Conservation (phyloP, 2,797 vertebrate genomes). For the Danio albolineatus region DNA sequence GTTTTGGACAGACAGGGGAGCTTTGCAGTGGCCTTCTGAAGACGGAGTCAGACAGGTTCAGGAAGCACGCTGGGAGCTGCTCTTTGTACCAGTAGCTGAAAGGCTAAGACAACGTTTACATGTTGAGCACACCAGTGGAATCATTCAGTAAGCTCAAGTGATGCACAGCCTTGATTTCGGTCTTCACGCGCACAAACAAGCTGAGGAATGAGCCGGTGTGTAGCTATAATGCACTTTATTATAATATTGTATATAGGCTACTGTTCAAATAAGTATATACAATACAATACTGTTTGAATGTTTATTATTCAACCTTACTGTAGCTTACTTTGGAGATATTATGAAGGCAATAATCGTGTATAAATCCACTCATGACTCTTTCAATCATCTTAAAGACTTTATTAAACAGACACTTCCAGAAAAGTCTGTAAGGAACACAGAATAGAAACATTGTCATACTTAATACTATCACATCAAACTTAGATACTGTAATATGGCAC, state of each 20-base stretch:
- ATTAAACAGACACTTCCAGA: constrained; percentile 56
- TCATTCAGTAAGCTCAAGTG: constrained; percentile 3
- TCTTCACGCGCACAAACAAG: background rate
- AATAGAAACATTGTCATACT: constrained; percentile 47
- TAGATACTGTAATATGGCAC: constrained; percentile 52
- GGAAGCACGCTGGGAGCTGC: constrained; percentile 87
- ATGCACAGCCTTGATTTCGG: background rate
- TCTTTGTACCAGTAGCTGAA: constrained; percentile 90
- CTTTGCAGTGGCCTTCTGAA: constrained; percentile 75
- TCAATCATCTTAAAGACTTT: constrained; percentile 53
- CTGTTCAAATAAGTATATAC: background rate
- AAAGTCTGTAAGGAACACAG: constrained; percentile 47
- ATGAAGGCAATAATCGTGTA: no score
- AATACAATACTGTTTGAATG: background rate
- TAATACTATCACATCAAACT: constrained; percentile 55
- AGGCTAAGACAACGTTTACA: constrained; percentile 82
- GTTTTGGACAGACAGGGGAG: constrained; percentile 82
- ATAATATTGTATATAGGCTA: background rate
- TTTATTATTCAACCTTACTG: background rate
- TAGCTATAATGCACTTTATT: constrained; percentile 27
- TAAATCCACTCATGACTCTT: background rate
- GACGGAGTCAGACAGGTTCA: constrained; percentile 79
- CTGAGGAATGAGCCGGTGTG: background rate
- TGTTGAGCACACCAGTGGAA: constrained; percentile 63
- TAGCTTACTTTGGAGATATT: no score